Evolutionary conservation across 2,797 vertebrate genomes (phyloP), one percentile per base, ranked within the genome.

Genomic region (Saxicola maurus): DNA sequence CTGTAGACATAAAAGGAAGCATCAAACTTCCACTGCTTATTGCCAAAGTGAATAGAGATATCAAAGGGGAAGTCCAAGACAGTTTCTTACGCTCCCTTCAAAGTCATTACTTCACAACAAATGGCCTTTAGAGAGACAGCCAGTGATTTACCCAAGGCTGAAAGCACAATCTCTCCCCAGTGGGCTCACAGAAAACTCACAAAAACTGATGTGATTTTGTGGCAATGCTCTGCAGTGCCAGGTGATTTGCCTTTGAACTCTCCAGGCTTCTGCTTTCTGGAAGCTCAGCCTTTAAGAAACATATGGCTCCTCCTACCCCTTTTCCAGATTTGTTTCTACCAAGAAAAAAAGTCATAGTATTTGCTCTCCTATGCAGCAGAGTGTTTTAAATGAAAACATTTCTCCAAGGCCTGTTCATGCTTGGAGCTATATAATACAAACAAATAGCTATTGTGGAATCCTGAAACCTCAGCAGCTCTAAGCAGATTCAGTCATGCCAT

Each of bases 31-130:
- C 87, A 93, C 91, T 80, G 82, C 83, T 80, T 92, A 84, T 92
- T 94, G 74, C 71, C 89, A 94, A 91, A 87, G 53, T 67, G 84
- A 96, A 94, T 77, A 90, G 90, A 95, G 94, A 90, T 90, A 93
- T 90, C 27, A 19, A 91, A 94, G 96, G 95, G 96, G 94, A 97
- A 97, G 93, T 95, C 93, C 94, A 89, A 65, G 85, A 85, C 67
- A 82, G 3, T 64, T 89, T 82, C 88, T 27, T 18, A 4, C 14
- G 33, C 59, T 68, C 81, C 71, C 84, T 92, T 87, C 87, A 91
- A 91, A 93, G 90, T 55, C 78, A 77, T 89, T 69, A 30, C 35
- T 66, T 65, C 69, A 35, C 61, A 87, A 71, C n/a, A n/a, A 68
- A 68, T 69, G 62, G 90, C 88, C 87, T 89, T 86, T 42, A 56